These are phyloP conservation scores for Oreamnos americanus DNA, from an alignment of 2,113 vertebrate genomes.

Conservation along the genomic window DNA sequence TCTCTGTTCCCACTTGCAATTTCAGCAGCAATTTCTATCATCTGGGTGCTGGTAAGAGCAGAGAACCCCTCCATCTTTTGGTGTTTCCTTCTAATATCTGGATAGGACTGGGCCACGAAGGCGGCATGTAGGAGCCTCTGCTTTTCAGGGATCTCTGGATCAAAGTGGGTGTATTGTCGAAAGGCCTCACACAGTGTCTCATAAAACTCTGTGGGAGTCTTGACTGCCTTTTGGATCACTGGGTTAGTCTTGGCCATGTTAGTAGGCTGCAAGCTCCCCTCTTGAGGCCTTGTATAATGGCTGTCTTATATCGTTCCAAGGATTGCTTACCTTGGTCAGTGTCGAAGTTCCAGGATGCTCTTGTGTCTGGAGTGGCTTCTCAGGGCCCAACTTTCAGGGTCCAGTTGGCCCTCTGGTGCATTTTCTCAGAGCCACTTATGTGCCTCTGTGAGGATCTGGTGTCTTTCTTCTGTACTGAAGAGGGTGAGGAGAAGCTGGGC, in stretches of 20 bases:
- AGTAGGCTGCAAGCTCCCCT: rapidly evolving
- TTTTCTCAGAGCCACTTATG: not conserved
- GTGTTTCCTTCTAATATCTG: not conserved
- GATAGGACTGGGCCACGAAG: not conserved
- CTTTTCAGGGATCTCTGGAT: not conserved
- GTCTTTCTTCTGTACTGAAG: not conserved
- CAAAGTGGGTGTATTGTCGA: not conserved
- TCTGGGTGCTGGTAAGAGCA: not conserved
- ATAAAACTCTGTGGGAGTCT: not conserved
- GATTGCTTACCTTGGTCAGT: not conserved
- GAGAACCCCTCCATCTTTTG: not conserved
- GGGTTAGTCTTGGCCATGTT: not conserved
- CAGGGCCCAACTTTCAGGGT: not conserved
- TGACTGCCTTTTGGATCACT: not conserved
- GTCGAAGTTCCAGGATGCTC: not conserved
- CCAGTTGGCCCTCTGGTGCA: not conserved
- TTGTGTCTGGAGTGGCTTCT: not conserved
- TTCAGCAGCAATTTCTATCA: not conserved
- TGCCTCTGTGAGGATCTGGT: not conserved
- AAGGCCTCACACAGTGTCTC: not conserved
- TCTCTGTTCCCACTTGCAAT: not conserved
- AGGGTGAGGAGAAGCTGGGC: not conserved
- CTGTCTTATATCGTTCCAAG: not conserved
- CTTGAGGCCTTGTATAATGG: not conserved
- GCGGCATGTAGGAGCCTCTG: not conserved